Conservation (phyloP, 2,113 vertebrate species). For the Mesoclemmys tuberculata region DNA sequence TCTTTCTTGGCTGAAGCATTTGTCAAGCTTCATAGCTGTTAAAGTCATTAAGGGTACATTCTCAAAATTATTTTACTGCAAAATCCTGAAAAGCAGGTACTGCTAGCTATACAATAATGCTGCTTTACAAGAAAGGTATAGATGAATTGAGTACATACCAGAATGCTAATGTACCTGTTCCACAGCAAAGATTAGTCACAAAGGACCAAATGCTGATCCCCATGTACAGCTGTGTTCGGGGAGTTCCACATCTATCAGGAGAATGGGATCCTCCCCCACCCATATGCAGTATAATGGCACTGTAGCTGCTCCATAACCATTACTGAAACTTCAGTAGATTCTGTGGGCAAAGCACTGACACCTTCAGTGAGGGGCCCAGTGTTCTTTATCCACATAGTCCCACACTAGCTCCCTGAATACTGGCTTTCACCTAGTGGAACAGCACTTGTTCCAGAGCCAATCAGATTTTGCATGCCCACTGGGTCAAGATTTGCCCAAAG, state of each 20-base stretch:
- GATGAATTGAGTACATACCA: neutral
- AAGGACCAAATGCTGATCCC: neutral
- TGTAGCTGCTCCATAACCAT: neutral
- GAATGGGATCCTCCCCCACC: neutral
- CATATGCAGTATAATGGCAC: neutral
- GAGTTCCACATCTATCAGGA: neutral
- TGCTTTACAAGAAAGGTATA: conserved; percentile 56
- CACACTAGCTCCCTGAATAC: neutral
- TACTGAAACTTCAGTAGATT: neutral
- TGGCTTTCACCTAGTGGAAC: neutral
- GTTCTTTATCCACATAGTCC: fast-evolving
- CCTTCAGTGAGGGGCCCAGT: neutral
- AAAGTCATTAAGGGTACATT: conserved; percentile 32
- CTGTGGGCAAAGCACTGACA: neutral
- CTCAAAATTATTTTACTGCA: conserved; percentile 55
- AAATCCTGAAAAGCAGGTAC: conserved; percentile 65
- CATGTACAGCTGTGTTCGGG: neutral
- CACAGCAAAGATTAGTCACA: neutral
- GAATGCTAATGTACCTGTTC: neutral
- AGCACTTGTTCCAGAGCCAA: fast-evolving
- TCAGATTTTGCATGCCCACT: neutral
- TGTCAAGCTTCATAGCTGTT: conserved; percentile 48
- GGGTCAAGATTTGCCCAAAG: neutral
- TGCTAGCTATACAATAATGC: conserved; percentile 53
- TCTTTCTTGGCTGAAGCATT: conserved; percentile 41